A percentile compares a stretch with the other conserved stretches of the same genome.
Evolutionary conservation across 1,140 invertebrate genomes (phyloP).

Genomic region (Paramacrobiotus metropolitanus): DNA sequence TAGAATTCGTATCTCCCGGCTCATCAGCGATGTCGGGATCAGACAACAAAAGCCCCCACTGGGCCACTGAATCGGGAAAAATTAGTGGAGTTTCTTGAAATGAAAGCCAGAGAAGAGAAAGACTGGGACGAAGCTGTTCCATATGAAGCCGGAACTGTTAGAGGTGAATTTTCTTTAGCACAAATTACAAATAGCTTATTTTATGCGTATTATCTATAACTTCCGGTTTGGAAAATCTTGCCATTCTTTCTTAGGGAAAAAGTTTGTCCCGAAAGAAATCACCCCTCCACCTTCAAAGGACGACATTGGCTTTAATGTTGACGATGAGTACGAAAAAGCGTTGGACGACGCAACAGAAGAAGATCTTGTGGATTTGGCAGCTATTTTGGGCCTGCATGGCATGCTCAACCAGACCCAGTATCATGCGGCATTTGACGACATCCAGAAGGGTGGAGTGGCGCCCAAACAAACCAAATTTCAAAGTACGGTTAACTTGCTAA

Average conservation of each 20-base stretch:
- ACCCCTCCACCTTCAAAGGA: conserved; percentile 28
- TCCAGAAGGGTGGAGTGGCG: conserved; percentile 18
- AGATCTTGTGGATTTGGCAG: conserved; percentile 97
- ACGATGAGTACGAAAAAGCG: conserved; percentile 87
- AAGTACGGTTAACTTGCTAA: too few relatives aligned
- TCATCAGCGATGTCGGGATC: conserved; percentile 75
- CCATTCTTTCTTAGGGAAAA: too few relatives aligned
- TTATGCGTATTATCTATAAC: too few relatives aligned
- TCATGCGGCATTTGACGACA: conserved; percentile 50
- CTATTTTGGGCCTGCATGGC: conserved; percentile 93
- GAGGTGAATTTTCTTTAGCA: conserved; percentile 59
- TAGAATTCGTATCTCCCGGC: conserved; percentile 91
- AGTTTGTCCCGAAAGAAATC: conserved; percentile 7
- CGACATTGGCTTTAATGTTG: conserved; percentile 69
- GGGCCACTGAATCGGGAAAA: conserved; percentile 86
- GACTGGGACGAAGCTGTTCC: conserved; percentile 88
- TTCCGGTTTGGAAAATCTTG: too few relatives aligned
- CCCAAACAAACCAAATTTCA: background rate
- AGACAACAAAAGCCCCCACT: conserved; percentile 78
- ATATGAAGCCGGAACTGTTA: conserved; percentile 58
- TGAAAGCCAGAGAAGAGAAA: conserved; percentile 84
- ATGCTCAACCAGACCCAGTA: conserved; percentile 99
- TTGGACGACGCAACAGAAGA: conserved; percentile 70
- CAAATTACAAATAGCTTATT: too few relatives aligned
- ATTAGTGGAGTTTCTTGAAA: conserved; percentile 88